These are phyloP conservation scores for Noctua fimbriata DNA, from an alignment of 2,888 invertebrate genomes.

Conservation along the genomic window DNA sequence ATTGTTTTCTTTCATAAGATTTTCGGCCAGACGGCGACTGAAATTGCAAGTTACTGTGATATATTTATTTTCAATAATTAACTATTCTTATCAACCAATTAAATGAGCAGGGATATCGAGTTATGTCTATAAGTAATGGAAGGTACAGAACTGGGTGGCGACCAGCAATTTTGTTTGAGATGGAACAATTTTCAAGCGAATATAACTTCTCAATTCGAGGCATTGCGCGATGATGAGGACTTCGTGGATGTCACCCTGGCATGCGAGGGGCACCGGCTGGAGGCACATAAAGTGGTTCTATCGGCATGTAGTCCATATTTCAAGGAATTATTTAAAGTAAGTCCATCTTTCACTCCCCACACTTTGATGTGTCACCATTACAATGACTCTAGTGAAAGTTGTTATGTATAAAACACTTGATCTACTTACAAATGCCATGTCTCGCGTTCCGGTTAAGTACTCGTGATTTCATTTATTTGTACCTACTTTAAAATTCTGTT, in stretches of 20 bases:
- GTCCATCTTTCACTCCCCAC: slow-evolving; percentile 90
- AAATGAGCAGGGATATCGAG: slow-evolving; percentile 91
- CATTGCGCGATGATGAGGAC: slow-evolving; percentile 95
- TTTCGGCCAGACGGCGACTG: slow-evolving; percentile 91
- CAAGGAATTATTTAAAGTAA: slow-evolving; percentile 96
- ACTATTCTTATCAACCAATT: slow-evolving; percentile 90
- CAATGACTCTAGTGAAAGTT: slow-evolving; percentile 91
- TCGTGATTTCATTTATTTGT: slow-evolving; percentile 90
- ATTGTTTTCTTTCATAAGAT: slow-evolving; percentile 91
- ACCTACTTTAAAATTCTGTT: slow-evolving; percentile 89
- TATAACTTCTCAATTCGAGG: slow-evolving; percentile 96
- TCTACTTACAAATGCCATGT: slow-evolving; percentile 91
- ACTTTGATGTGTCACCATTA: slow-evolving; percentile 91
- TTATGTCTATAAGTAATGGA: slow-evolving; percentile 91
- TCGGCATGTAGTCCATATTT: slow-evolving; percentile 97
- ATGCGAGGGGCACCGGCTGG: slow-evolving; percentile 95
- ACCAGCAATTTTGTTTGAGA: slow-evolving; percentile 97
- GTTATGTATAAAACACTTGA: slow-evolving; percentile 91
- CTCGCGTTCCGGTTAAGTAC: slow-evolving; percentile 90
- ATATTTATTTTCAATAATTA: slow-evolving; percentile 90
- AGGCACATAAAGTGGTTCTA: slow-evolving; percentile 96
- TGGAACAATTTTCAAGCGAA: slow-evolving; percentile 97
- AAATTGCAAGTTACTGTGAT: slow-evolving; percentile 91
- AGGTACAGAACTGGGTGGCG: slow-evolving; percentile 92
- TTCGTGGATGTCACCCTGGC: slow-evolving; percentile 97